These are phyloP conservation scores for Lasioglossum figueresi DNA, from an alignment of 2,888 invertebrate species.

Conservation along the genomic window DNA sequence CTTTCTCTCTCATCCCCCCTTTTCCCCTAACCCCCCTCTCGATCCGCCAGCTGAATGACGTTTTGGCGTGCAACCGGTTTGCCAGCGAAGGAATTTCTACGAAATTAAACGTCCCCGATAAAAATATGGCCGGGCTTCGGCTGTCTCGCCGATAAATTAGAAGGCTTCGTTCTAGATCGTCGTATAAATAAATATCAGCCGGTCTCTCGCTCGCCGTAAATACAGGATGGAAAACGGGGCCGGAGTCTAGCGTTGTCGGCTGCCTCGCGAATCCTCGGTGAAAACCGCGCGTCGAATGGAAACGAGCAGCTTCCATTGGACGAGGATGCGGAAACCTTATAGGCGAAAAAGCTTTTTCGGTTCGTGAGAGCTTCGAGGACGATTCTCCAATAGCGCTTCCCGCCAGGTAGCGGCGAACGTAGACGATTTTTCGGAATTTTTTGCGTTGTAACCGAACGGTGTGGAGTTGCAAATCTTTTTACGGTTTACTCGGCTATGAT, in stretches of 20 bases:
- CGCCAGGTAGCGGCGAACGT: neutral
- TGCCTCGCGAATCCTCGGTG: constrained; percentile 1
- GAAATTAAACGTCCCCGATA: constrained; percentile 57
- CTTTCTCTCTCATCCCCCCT: neutral
- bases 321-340: constrained; percentile 1
- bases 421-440: neutral
- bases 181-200: constrained; percentile 51
- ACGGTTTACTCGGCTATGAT: neutral
- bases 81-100: constrained; percentile 58
- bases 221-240: constrained; percentile 4
- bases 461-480: neutral
- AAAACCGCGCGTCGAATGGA: constrained; percentile 15
- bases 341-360: neutral
- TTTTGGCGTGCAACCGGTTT: constrained; percentile 67
- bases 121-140: constrained; percentile 53
- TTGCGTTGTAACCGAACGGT: neutral
- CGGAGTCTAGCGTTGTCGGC: neutral
- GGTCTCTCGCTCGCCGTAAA: constrained; percentile 24
- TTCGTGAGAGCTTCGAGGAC: neutral
- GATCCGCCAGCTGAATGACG: constrained; percentile 57
- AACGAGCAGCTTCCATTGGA: constrained; percentile 12
- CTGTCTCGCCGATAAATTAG: constrained; percentile 47
- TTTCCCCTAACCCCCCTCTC: neutral
- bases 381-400: neutral
- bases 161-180: constrained; percentile 44